These are phyloP conservation scores for Rhinoptilus africanus DNA, from an alignment of 2,113 vertebrate genomes.

Conservation along the genomic window DNA sequence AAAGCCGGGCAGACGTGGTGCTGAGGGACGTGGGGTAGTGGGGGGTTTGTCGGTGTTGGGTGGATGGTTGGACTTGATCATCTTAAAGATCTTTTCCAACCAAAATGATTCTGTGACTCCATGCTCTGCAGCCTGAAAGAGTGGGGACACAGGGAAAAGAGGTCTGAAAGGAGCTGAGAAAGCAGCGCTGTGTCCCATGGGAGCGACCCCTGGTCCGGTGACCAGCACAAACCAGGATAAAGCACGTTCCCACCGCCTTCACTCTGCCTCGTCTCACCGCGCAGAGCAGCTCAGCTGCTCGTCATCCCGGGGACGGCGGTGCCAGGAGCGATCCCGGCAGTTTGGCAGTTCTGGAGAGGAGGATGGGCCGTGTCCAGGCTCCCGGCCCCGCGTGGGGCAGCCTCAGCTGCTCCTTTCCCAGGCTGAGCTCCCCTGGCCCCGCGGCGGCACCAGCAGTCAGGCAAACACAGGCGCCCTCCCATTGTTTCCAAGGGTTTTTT, in stretches of 20 bases:
- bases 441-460: neutral
- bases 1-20: no score
- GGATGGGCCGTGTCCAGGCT: no score
- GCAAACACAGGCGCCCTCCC: neutral
- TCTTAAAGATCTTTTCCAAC: no score
- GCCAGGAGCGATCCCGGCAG: neutral
- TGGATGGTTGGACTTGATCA: no score
- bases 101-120: no score
- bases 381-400: neutral
- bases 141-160: neutral
- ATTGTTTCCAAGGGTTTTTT: neutral
- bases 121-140: neutral
- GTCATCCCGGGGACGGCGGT: accelerated
- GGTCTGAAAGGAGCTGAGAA: neutral
- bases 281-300: neutral
- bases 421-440: neutral
- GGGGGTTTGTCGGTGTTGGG: no score
- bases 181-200: neutral
- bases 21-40: no score
- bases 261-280: neutral
- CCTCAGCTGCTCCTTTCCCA: neutral
- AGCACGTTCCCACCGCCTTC: neutral
- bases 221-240: no score
- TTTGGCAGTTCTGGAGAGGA: no score
- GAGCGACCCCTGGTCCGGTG: accelerated